Percentiles rank a stretch among this genome's conserved stretches.
Evolutionary conservation across 2,888 invertebrate genomes (phyloP).

Genomic region (Leptura quadrifasciata): DNA sequence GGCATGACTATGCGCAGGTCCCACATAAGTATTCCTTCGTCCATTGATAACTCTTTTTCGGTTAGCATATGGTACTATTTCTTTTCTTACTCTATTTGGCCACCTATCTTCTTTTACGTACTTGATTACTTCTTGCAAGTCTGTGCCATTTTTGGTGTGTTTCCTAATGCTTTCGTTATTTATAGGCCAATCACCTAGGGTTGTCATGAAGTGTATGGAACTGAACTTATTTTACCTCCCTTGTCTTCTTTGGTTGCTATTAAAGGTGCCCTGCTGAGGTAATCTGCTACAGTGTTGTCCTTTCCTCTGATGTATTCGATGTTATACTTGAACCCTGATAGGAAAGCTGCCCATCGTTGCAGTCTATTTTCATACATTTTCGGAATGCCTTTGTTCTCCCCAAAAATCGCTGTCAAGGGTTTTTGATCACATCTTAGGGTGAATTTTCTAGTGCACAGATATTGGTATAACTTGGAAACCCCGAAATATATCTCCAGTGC

Average conservation of each 20-base stretch:
- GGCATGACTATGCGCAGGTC: background rate
- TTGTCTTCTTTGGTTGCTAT: background rate
- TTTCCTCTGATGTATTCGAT: background rate
- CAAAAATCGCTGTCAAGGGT: background rate
- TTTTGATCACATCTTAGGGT: background rate
- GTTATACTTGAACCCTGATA: background rate
- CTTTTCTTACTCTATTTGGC: background rate
- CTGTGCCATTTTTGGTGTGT: background rate
- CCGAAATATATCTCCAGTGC: no score
- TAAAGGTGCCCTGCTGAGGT: background rate
- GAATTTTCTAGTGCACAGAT: background rate
- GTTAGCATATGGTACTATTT: background rate
- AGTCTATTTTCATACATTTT: background rate
- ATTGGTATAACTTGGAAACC: no score
- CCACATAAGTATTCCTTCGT: background rate
- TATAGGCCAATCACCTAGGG: background rate
- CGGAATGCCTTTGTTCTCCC: background rate
- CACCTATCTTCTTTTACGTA: background rate
- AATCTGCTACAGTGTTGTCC: background rate
- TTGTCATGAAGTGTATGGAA: background rate
- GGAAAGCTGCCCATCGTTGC: background rate
- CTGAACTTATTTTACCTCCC: background rate
- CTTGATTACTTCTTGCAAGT: background rate
- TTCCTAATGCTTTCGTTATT: background rate
- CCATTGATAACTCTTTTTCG: background rate